These are phyloP conservation scores for Myotis yumanensis DNA, from an alignment of 2,113 vertebrate species.

Conservation along the genomic window DNA sequence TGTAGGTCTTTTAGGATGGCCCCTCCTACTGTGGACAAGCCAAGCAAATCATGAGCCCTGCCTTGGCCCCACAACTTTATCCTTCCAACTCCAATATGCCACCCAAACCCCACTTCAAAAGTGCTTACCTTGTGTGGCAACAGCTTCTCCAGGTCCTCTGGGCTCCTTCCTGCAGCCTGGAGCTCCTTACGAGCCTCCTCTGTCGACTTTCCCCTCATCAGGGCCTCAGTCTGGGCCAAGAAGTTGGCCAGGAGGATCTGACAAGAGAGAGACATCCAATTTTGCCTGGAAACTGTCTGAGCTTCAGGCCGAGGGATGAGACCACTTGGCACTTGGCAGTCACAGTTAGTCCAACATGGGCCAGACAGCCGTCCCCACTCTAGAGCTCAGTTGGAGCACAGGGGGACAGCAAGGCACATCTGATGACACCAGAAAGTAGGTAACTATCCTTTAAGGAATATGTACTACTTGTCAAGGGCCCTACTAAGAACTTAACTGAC, in stretches of 20 bases:
- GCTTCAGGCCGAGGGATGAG: background rate
- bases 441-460: background rate
- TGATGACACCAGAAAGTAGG: background rate
- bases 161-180: constrained; percentile 86
- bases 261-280: background rate
- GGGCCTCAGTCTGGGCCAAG: constrained; percentile 95
- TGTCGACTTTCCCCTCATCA: constrained; percentile 95
- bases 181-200: constrained; percentile 93
- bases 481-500: background rate
- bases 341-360: background rate
- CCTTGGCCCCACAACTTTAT: background rate
- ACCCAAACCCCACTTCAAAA: background rate
- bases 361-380: background rate
- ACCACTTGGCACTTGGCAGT: background rate
- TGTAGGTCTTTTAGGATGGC: background rate
- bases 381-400: background rate
- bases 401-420: background rate
- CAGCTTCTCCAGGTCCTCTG: constrained; percentile 89
- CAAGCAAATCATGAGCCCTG: background rate
- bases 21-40: background rate
- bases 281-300: background rate
- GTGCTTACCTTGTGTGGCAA: constrained; percentile 94
- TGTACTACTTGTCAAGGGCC: background rate
- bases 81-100: background rate
- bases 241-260: constrained; percentile 97